A percentile compares a stretch with the other conserved stretches of the same genome.
phyloP scores from a whole-genome alignment of 2,113 vertebrate genomes.

The Apodemus speciosus region DNA sequence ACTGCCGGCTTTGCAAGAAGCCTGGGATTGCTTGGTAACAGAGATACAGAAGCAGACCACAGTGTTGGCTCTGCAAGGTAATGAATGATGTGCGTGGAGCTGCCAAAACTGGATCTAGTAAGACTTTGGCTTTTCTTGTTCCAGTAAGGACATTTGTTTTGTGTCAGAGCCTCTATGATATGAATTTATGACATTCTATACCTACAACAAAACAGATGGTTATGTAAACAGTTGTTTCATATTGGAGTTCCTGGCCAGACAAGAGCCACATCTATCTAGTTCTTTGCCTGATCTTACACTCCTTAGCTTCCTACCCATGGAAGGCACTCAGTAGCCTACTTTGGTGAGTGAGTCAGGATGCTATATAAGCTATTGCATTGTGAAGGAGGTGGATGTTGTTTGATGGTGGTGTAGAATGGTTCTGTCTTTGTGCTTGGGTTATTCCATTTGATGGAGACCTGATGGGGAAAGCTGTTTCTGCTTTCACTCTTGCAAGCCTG shows the following conservation, averaged over 20 bases:
- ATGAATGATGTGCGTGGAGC: conserved; percentile 94
- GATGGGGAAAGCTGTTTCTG: background rate
- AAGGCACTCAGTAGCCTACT: background rate
- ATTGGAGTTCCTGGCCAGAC: background rate
- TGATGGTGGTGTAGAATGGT: background rate
- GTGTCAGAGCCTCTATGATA: background rate
- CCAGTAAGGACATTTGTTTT: conserved; percentile 87
- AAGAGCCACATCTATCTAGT: background rate
- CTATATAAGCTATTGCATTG: background rate
- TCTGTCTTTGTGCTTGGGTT: background rate
- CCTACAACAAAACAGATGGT: background rate
- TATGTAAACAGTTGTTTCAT: background rate
- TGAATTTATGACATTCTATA: background rate
- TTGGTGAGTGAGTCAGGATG: background rate
- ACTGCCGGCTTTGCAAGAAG: conserved; percentile 86
- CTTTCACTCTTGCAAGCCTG: background rate
- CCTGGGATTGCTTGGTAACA: conserved; percentile 93
- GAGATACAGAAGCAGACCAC: conserved; percentile 98
- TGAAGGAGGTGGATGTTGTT: background rate
- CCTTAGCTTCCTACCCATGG: background rate
- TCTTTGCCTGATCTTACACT: background rate
- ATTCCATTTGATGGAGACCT: background rate
- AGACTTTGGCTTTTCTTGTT: conserved; percentile 96
- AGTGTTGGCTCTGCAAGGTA: conserved; percentile 91
- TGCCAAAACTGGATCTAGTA: conserved; percentile 97